These are phyloP conservation scores for Podarcis cretensis DNA, from an alignment of 2,113 vertebrate species.

Conservation along the genomic window DNA sequence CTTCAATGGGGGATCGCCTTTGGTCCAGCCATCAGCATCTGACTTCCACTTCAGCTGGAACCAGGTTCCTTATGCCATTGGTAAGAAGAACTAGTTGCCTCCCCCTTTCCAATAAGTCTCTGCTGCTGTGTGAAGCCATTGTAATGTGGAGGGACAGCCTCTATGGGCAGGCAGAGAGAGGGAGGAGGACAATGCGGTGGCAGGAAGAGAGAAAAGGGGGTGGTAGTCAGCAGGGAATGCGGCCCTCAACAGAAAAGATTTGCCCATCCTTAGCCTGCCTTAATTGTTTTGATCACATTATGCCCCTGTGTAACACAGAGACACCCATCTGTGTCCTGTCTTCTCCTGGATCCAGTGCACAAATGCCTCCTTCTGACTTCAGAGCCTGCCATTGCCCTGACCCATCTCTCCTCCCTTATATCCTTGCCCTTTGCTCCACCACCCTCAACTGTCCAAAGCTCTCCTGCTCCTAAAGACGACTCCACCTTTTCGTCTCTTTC, in stretches of 20 bases:
- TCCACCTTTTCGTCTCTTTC: too few species aligned
- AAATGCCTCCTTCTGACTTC: neutral
- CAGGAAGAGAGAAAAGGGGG: too few species aligned
- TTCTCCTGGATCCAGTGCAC: neutral
- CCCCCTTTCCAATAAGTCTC: neutral
- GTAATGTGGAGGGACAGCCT: neutral
- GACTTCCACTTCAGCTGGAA: conserved; percentile 99
- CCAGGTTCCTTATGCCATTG: conserved; percentile 95
- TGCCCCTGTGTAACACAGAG: neutral
- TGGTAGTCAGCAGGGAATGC: too few species aligned
- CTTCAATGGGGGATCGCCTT: conserved; percentile 91
- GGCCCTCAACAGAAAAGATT: too few species aligned
- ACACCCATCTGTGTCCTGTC: neutral
- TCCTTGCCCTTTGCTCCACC: neutral
- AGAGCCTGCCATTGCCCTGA: neutral
- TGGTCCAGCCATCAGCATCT: conserved; percentile 92
- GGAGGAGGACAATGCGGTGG: too few species aligned
- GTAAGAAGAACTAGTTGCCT: conserved; percentile 79
- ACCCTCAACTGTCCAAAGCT: neutral
- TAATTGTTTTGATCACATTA: neutral
- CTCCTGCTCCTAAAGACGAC: too few species aligned
- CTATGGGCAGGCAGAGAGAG: too few species aligned
- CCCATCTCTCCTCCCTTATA: neutral
- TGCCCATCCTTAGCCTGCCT: neutral
- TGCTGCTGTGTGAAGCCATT: neutral